phyloP scores from a whole-genome alignment of 2,113 vertebrate species.

The Neoarius graeffei region DNA sequence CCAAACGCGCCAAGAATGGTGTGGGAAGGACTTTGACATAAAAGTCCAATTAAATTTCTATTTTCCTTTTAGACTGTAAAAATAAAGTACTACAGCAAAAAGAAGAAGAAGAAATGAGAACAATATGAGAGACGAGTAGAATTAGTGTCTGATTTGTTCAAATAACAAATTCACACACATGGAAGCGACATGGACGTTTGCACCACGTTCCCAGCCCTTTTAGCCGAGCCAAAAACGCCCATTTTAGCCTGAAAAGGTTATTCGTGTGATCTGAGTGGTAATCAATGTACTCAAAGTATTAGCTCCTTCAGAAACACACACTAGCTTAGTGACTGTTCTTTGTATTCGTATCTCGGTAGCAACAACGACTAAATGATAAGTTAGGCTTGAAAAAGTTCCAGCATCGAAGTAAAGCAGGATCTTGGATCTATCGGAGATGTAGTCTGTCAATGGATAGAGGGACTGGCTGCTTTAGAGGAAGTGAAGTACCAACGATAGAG shows the following conservation, averaged over 20 bases:
- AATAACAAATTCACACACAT: not conserved
- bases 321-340: slow-evolving; percentile 28
- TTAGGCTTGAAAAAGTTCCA: not conserved
- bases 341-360: not conserved
- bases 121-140: no score
- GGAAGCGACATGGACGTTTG: not conserved
- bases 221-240: slow-evolving; percentile 1
- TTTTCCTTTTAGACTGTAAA: not conserved
- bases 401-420: not conserved
- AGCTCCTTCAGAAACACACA: not conserved
- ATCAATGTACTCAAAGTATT: not conserved
- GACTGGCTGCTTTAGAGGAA: slow-evolving; percentile 12
- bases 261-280: not conserved
- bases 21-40: no score
- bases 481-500: slow-evolving; percentile 9
- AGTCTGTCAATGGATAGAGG: not conserved
- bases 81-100: not conserved
- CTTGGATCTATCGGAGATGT: not conserved
- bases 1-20: no score
- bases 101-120: no score
- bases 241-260: not conserved
- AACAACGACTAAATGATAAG: not conserved
- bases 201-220: slow-evolving; percentile 14
- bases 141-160: no score
- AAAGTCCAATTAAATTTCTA: not conserved